A percentile compares a stretch with the other conserved stretches of the same genome.
These are phyloP conservation scores for Aphaenogaster ashmeadi DNA, from an alignment of 1,140 invertebrate genomes.

Conservation along the genomic window DNA sequence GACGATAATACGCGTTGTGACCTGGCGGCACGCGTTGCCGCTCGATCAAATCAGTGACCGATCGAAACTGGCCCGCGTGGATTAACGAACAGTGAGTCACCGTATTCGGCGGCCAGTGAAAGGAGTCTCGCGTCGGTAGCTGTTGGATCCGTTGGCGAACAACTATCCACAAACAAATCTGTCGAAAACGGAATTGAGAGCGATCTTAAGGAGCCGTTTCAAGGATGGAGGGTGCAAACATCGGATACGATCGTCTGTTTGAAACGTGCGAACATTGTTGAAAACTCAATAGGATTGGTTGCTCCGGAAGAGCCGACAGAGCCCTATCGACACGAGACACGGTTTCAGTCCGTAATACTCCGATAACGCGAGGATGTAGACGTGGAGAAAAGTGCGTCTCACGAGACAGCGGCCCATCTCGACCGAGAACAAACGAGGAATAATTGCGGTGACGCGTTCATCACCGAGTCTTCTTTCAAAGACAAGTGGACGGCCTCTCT, in stretches of 20 bases:
- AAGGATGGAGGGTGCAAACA: not conserved
- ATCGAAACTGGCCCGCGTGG: slow-evolving; percentile 44
- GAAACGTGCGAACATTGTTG: not conserved
- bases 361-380: slow-evolving; percentile 62
- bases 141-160: slow-evolving; percentile 6
- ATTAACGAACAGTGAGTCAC: slow-evolving; percentile 59
- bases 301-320: slow-evolving; percentile 16
- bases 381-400: slow-evolving; percentile 36
- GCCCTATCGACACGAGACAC: slow-evolving; percentile 30
- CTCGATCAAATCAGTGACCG: slow-evolving; percentile 14
- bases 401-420: not conserved
- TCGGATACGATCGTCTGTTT: not conserved
- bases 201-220: not conserved
- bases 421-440: not conserved
- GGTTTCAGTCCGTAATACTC: not conserved
- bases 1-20: slow-evolving; percentile 34
- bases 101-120: slow-evolving; percentile 48
- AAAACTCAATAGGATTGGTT: slow-evolving; percentile 34
- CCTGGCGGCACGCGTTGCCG: not conserved
- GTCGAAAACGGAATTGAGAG: not conserved
- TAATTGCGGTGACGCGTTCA: not conserved
- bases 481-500: not conserved
- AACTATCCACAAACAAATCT: not conserved
- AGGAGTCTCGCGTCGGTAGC: not conserved
- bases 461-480: not conserved